A percentile compares a stretch with the other conserved stretches of the same genome.
phyloP scores from a whole-genome alignment of 1,140 invertebrate genomes.

The Solen grandis region DNA sequence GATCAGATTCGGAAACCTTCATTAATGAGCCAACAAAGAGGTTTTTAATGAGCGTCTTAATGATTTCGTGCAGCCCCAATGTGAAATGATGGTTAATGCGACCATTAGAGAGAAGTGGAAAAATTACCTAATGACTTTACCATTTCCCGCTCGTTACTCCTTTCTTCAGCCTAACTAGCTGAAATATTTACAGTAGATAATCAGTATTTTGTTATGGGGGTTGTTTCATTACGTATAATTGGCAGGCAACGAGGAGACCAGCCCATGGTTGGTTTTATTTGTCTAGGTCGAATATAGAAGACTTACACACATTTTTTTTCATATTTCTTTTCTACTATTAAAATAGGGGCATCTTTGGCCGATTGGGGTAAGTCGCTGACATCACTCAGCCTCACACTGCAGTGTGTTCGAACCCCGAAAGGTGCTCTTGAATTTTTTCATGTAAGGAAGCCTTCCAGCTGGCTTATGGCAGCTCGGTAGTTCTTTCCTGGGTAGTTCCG shows the following conservation, averaged over 20 bases:
- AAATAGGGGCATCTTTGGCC: too few relatives aligned
- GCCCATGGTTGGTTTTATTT: too few relatives aligned
- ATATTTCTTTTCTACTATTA: too few relatives aligned
- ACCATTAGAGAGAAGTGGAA: slow-evolving; percentile 36
- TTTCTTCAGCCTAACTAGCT: slow-evolving; percentile 42
- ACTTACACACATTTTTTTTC: too few relatives aligned
- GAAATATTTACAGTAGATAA: slow-evolving; percentile 48
- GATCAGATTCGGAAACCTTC: slow-evolving; percentile 47
- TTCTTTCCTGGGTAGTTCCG: too few relatives aligned
- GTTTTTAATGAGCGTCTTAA: slow-evolving; percentile 46
- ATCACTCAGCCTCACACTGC: too few relatives aligned
- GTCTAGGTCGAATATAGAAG: too few relatives aligned
- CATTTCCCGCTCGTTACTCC: slow-evolving; percentile 43
- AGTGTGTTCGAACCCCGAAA: too few relatives aligned
- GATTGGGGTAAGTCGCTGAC: too few relatives aligned
- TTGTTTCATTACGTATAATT: not conserved
- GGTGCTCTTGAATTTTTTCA: too few relatives aligned
- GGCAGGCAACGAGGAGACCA: not conserved
- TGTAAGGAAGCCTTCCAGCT: too few relatives aligned
- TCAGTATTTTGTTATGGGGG: slow-evolving; percentile 29
- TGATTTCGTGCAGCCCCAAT: slow-evolving; percentile 41
- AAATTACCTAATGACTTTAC: slow-evolving; percentile 51
- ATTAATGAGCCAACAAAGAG: slow-evolving; percentile 52
- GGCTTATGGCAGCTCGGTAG: too few relatives aligned
- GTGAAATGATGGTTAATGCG: slow-evolving; percentile 38